These are phyloP conservation scores for Macrochelys suwanniensis DNA, from an alignment of 2,797 vertebrate species.

Conservation along the genomic window DNA sequence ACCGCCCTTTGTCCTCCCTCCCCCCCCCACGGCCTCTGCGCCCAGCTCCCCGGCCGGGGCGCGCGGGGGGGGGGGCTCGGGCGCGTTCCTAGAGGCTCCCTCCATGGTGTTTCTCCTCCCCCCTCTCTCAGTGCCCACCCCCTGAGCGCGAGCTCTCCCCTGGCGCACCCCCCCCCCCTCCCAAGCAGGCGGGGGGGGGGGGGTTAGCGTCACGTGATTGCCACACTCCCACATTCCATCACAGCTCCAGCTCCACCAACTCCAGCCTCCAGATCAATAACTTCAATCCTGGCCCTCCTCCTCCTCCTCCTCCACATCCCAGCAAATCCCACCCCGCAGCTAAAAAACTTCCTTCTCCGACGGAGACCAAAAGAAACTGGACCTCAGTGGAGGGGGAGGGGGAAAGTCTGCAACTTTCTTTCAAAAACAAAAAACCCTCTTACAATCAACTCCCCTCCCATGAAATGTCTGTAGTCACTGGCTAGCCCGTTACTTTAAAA, in stretches of 20 bases:
- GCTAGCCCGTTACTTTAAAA: neutral
- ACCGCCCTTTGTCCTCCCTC: slow-evolving; percentile 82
- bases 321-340: slow-evolving; percentile 24
- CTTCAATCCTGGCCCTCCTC: slow-evolving; percentile 58
- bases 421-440: neutral
- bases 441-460: neutral
- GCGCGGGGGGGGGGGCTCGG: neutral
- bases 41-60: neutral
- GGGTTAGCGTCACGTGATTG: slow-evolving; percentile 86
- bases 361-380: neutral
- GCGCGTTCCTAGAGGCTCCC: neutral
- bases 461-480: neutral
- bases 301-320: slow-evolving; percentile 7
- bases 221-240: slow-evolving; percentile 87
- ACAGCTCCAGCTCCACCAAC: slow-evolving; percentile 84
- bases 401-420: slow-evolving; percentile 47
- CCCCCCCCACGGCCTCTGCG: slow-evolving; percentile 32
- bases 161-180: slow-evolving; percentile 9
- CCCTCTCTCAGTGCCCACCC: neutral
- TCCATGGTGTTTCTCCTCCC: neutral
- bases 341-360: slow-evolving; percentile 67
- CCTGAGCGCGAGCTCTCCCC: neutral
- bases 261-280: slow-evolving; percentile 82
- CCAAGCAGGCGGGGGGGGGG: slow-evolving; percentile 24
- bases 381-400: neutral